phyloP scores from a whole-genome alignment of 2,888 invertebrate genomes.

The Oxytorus armatus region DNA sequence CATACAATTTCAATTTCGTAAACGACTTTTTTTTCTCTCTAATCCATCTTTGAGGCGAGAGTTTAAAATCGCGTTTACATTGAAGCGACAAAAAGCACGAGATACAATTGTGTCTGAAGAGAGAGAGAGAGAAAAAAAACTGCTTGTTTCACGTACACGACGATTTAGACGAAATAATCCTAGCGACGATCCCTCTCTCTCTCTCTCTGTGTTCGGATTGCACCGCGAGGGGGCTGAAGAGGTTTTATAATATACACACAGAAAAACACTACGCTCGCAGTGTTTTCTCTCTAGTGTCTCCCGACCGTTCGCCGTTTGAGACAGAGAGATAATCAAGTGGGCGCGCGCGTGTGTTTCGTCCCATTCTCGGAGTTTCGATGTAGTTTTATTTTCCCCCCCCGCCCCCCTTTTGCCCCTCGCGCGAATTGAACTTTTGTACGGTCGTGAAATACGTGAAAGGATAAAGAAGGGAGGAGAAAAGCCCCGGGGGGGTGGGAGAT shows the following conservation, averaged over 20 bases:
- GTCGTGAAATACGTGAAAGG: too few relatives aligned
- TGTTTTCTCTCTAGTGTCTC: conserved; percentile 53
- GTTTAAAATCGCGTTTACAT: background rate
- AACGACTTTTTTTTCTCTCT: too few relatives aligned
- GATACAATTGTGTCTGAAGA: background rate
- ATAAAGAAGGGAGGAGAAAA: too few relatives aligned
- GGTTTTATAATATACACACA: conserved; percentile 40
- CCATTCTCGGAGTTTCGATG: too few relatives aligned
- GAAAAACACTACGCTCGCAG: conserved; percentile 29
- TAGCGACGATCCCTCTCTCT: conserved; percentile 43
- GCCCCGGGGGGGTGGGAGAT: too few relatives aligned
- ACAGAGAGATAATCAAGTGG: conserved; percentile 26
- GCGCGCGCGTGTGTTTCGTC: too few relatives aligned
- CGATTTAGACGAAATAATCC: conserved; percentile 55
- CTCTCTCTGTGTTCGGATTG: conserved; percentile 29
- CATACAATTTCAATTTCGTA: too few relatives aligned
- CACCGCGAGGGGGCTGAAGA: conserved; percentile 50
- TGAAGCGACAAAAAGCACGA: background rate
- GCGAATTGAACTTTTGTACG: too few relatives aligned
- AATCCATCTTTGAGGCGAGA: background rate
- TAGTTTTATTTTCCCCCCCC: too few relatives aligned
- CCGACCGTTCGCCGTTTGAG: conserved; percentile 57
- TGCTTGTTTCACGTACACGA: conserved; percentile 31
- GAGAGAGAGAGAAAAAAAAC: conserved; percentile 23
- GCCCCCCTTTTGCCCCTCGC: too few relatives aligned